A percentile compares a stretch with the other conserved stretches of the same genome.
Evolutionary conservation across 2,113 vertebrate species (phyloP).

Genomic region (Himantopus leucocephalus): DNA sequence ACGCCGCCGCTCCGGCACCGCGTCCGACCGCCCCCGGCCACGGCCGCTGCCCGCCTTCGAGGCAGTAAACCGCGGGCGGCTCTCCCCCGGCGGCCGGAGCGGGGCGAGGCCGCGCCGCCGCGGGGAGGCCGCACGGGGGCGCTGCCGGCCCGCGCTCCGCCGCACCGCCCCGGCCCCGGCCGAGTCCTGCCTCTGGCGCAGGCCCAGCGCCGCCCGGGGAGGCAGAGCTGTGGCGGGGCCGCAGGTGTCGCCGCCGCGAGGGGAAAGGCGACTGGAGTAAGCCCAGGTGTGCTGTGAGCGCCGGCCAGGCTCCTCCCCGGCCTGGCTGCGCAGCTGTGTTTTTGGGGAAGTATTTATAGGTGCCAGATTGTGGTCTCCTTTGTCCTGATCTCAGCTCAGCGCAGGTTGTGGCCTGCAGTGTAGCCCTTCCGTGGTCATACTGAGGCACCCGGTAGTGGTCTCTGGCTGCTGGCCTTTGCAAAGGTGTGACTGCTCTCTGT

Average conservation of each 20-base stretch:
- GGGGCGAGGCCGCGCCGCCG: too few species aligned
- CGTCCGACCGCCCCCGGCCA: too few species aligned
- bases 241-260: too few species aligned
- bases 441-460: rapidly evolving
- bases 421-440: background rate
- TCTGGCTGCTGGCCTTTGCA: background rate
- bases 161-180: too few species aligned
- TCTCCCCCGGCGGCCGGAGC: background rate
- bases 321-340: background rate
- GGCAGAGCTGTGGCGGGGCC: rapidly evolving
- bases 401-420: too few species aligned
- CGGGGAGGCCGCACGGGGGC: background rate
- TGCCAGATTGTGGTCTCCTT: rapidly evolving
- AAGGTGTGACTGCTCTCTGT: too few species aligned
- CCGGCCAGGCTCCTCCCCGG: background rate
- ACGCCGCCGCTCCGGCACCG: too few species aligned
- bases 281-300: background rate
- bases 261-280: too few species aligned
- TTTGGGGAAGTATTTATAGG: rapidly evolving
- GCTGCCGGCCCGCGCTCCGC: background rate
- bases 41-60: too few species aligned
- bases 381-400: rapidly evolving
- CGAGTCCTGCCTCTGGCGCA: background rate
- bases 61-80: background rate
- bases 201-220: background rate